Evolutionary conservation across 2,888 invertebrate species (phyloP).

Genomic region (Girardia tigrina): DNA sequence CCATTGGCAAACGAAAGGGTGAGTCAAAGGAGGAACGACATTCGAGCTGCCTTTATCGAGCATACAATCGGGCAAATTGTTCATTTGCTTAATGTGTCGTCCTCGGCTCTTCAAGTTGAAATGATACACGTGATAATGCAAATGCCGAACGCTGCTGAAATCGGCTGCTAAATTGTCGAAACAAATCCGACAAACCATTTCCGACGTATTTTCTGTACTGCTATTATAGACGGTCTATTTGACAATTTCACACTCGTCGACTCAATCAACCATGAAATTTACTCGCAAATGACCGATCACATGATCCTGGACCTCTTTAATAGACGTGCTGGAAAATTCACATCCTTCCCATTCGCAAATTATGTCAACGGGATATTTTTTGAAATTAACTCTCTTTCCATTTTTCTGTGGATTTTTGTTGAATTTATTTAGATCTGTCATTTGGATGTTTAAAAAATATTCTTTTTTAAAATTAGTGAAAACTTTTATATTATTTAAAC

Average conservation of each 20-base stretch:
- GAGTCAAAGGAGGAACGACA: constrained; percentile 1
- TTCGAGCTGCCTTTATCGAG: background rate
- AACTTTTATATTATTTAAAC: too few relatives aligned
- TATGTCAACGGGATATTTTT: background rate
- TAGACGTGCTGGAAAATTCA: background rate
- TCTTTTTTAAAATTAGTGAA: too few relatives aligned
- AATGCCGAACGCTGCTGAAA: constrained; percentile 6
- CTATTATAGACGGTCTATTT: background rate
- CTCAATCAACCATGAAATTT: too few relatives aligned
- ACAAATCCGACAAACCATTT: background rate
- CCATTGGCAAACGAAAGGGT: constrained; percentile 12
- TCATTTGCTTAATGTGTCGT: background rate
- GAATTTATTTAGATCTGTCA: too few relatives aligned
- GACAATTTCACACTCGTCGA: background rate
- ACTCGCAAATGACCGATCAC: background rate
- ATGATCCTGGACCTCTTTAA: background rate
- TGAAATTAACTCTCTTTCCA: background rate
- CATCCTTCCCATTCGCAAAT: background rate
- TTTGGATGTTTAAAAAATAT: too few relatives aligned
- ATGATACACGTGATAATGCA: constrained; percentile 15
- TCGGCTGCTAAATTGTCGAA: background rate
- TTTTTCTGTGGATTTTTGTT: too few relatives aligned
- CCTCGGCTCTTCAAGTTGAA: constrained; percentile 2
- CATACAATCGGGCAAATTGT: background rate
- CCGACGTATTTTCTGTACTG: background rate